Conservation (phyloP, 2,113 vertebrate genomes). For the Nycticebus coucang region DNA sequence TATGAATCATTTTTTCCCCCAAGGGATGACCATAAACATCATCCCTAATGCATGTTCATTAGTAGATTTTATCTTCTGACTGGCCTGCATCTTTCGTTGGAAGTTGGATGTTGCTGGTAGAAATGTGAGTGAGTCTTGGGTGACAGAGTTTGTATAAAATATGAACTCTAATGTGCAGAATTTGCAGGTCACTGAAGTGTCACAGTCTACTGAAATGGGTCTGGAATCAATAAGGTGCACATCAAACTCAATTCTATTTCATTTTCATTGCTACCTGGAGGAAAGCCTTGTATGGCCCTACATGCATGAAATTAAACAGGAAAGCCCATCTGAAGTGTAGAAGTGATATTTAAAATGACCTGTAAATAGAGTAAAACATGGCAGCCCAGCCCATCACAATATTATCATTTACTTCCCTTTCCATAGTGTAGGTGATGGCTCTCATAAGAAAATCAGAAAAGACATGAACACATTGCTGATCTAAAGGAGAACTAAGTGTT, state of each 20-base stretch:
- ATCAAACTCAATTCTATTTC: conserved; percentile 81
- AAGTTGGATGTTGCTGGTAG: conserved; percentile 29
- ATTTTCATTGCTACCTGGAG: conserved; percentile 80
- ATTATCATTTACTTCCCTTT: conserved; percentile 47
- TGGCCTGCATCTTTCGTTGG: conserved; percentile 34
- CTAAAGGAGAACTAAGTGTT: conserved; percentile 61
- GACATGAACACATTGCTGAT: conserved; percentile 37
- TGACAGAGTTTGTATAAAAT: conserved; percentile 66
- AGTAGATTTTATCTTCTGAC: conserved; percentile 49
- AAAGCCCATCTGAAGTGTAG: conserved; percentile 69
- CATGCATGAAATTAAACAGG: conserved; percentile 73
- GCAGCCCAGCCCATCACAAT: conserved; percentile 46
- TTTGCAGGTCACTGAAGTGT: conserved; percentile 77
- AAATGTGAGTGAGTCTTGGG: not conserved
- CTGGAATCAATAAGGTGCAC: conserved; percentile 82
- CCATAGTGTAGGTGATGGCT: conserved; percentile 3
- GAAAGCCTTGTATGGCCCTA: conserved; percentile 63
- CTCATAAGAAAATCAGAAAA: conserved; percentile 63
- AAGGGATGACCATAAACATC: conserved; percentile 34
- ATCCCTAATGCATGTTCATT: conserved; percentile 36
- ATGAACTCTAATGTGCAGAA: conserved; percentile 74
- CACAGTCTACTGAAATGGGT: conserved; percentile 78
- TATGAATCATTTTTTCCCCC: conserved; percentile 37
- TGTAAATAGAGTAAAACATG: conserved; percentile 68
- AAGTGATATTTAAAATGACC: conserved; percentile 68